Evolutionary conservation across 2,113 vertebrate genomes (phyloP).

Genomic region (Antechinus stuartii): DNA sequence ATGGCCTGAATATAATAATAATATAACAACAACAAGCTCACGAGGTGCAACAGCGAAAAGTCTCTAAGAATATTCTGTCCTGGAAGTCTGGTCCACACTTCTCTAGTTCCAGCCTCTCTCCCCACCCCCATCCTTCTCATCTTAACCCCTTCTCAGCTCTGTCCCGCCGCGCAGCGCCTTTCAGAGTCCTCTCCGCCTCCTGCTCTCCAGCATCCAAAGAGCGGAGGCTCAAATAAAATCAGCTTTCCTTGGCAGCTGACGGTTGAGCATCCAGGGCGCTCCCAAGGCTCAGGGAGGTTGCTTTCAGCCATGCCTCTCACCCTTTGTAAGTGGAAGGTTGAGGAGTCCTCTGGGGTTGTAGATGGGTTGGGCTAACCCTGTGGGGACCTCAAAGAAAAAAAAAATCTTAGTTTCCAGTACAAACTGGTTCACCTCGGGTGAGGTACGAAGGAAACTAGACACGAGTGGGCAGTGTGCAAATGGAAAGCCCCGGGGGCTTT

Average conservation of each 20-base stretch:
- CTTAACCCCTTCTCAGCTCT: neutral
- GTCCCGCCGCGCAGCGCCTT: neutral
- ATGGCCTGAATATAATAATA: conserved; percentile 73
- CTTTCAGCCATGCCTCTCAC: neutral
- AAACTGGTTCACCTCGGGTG: neutral
- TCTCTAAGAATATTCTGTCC: neutral
- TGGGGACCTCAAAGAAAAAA: conserved; percentile 5
- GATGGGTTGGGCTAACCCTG: conserved; percentile 30
- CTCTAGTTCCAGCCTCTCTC: neutral
- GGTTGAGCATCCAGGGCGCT: conserved; percentile 54
- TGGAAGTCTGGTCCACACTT: conserved; percentile 9
- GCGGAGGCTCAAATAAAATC: conserved; percentile 34
- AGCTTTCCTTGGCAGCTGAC: conserved; percentile 58
- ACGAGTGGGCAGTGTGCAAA: neutral
- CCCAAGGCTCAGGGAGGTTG: neutral
- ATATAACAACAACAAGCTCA: conserved; percentile 3
- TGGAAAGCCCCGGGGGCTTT: neutral
- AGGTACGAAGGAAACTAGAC: neutral
- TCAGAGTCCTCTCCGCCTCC: neutral
- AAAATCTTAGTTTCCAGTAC: neutral
- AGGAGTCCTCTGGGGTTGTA: conserved; percentile 46
- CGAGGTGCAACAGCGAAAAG: conserved; percentile 29
- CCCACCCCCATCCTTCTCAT: neutral
- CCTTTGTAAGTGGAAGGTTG: conserved; percentile 39
- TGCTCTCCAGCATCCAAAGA: neutral